phyloP scores from a whole-genome alignment of 2,888 invertebrate genomes.

The Chaetoderma sp. region DNA sequence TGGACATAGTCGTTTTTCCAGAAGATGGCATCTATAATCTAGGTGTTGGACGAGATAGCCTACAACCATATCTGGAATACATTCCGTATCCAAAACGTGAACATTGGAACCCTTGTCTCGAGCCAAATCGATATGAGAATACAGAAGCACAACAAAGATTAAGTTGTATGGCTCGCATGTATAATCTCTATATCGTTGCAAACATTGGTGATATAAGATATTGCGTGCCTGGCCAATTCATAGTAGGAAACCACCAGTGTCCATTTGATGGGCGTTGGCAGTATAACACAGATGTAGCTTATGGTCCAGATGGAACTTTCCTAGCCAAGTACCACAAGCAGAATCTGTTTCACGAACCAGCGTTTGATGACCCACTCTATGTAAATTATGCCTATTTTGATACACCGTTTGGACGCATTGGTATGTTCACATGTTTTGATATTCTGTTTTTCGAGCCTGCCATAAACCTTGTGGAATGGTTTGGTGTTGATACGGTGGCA shows the following conservation, averaged over 20 bases:
- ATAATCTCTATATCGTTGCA: slow-evolving; percentile 78
- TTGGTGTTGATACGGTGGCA: slow-evolving; percentile 75
- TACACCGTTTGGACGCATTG: slow-evolving; percentile 62
- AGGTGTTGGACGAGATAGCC: slow-evolving; percentile 37
- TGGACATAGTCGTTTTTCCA: slow-evolving; percentile 84
- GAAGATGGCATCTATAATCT: slow-evolving; percentile 74
- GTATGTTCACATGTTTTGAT: slow-evolving; percentile 86
- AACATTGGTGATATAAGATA: slow-evolving; percentile 78
- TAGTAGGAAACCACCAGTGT: slow-evolving; percentile 20
- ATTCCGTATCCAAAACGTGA: slow-evolving; percentile 69
- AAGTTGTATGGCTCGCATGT: slow-evolving; percentile 74
- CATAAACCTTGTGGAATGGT: slow-evolving; percentile 73
- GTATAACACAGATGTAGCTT: slow-evolving; percentile 84
- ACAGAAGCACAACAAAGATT: slow-evolving; percentile 45
- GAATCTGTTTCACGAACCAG: slow-evolving; percentile 70
- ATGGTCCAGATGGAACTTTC: slow-evolving; percentile 79
- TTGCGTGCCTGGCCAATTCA: slow-evolving; percentile 71
- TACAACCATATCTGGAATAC: slow-evolving; percentile 43
- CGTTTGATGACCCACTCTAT: slow-evolving; percentile 64
- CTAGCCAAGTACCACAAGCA: slow-evolving; percentile 76
- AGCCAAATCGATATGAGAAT: slow-evolving; percentile 25
- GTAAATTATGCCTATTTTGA: slow-evolving; percentile 35
- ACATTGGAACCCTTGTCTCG: slow-evolving; percentile 67
- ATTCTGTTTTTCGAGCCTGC: slow-evolving; percentile 80
- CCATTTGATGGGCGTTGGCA: slow-evolving; percentile 36